Conservation (phyloP, 1,140 invertebrate genomes). For the Onthophagus taurus region DNA sequence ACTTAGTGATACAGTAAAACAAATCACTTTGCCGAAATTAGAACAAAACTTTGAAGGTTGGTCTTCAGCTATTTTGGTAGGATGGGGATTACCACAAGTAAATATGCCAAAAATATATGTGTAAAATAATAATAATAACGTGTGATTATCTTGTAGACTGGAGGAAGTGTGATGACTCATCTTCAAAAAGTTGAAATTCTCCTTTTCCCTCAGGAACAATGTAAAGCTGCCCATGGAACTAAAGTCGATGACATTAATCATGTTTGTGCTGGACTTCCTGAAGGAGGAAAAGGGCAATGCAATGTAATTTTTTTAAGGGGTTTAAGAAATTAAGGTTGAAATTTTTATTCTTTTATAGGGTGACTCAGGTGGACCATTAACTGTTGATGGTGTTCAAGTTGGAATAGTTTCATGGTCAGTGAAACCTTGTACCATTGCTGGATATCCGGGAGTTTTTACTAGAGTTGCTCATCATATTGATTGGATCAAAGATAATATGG, state of each 20-base stretch:
- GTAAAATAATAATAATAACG: not conserved
- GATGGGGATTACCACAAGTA: conserved; percentile 14
- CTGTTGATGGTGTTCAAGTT: conserved; percentile 36
- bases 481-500: conserved; percentile 22
- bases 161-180: conserved; percentile 30
- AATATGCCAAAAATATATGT: conserved; percentile 3
- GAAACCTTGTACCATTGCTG: conserved; percentile 35
- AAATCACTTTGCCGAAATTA: not conserved
- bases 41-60: not conserved
- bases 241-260: conserved; percentile 21
- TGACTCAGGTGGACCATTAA: conserved; percentile 46
- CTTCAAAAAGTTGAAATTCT: conserved; percentile 36
- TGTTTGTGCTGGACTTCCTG: conserved; percentile 34
- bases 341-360: no score
- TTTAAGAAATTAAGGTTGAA: no score
- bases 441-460: conserved; percentile 38
- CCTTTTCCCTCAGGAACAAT: conserved; percentile 32
- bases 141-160: conserved; percentile 25
- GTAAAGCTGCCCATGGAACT: conserved; percentile 24
- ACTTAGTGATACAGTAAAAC: not conserved
- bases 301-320: no score
- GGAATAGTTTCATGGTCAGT: conserved; percentile 44
- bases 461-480: conserved; percentile 31
- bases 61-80: conserved; percentile 7
- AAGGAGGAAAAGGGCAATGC: conserved; percentile 39